These are phyloP conservation scores for Columba janthina DNA, from an alignment of 2,113 vertebrate genomes.

Conservation along the genomic window DNA sequence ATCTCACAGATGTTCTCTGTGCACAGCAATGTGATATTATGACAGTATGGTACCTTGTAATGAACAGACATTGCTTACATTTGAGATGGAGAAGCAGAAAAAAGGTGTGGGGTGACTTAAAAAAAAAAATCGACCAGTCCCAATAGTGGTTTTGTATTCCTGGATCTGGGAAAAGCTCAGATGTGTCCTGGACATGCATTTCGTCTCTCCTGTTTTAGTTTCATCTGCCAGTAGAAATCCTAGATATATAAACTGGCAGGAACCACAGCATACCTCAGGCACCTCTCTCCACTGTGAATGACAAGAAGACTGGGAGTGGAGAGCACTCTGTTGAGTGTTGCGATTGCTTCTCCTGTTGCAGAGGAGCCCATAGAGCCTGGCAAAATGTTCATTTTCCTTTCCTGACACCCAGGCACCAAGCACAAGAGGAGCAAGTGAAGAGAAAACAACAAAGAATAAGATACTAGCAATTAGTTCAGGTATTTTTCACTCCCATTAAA, in stretches of 20 bases:
- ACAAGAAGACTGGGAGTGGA: background rate
- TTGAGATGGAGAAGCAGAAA: background rate
- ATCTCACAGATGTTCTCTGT: background rate
- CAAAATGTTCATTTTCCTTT: constrained; percentile 2
- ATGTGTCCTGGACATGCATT: background rate
- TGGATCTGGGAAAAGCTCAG: background rate
- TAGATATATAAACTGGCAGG: background rate
- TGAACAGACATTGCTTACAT: background rate
- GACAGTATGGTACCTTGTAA: background rate
- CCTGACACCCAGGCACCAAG: background rate
- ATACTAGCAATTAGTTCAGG: constrained; percentile 39
- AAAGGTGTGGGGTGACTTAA: background rate
- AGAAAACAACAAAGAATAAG: constrained; percentile 26
- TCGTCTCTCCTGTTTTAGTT: background rate
- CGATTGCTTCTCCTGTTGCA: background rate
- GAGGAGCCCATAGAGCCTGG: background rate
- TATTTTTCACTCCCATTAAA: constrained; percentile 42
- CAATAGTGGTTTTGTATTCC: background rate
- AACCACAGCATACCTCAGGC: background rate
- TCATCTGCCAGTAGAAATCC: background rate
- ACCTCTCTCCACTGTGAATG: background rate
- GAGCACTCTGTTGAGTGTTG: background rate
- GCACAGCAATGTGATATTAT: background rate
- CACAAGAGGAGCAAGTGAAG: background rate
- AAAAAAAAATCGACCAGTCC: background rate